Conservation (phyloP, 2,797 vertebrate genomes). For the Propithecus deckenii region DNA sequence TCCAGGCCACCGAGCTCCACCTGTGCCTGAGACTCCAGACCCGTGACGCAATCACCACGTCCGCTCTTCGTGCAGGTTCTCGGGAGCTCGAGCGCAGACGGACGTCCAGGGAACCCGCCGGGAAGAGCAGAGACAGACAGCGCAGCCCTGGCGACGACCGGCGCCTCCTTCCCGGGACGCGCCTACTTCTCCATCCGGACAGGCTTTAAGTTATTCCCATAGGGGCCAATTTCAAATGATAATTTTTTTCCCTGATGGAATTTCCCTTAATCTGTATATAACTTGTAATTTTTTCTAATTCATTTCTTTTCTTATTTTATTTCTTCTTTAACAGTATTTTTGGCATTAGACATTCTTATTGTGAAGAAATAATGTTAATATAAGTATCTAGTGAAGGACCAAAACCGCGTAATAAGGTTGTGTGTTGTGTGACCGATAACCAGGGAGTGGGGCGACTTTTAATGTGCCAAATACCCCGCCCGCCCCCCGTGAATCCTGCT, state of each 20-base stretch:
- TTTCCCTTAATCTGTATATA: slow-evolving; percentile 89
- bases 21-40: slow-evolving; percentile 50
- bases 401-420: slow-evolving; percentile 92
- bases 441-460: slow-evolving; percentile 88
- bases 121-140: background rate
- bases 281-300: slow-evolving; percentile 90
- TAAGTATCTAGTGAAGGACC: slow-evolving; percentile 97
- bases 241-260: slow-evolving; percentile 80
- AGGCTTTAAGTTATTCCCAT: slow-evolving; percentile 85
- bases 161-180: slow-evolving; percentile 29
- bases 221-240: slow-evolving; percentile 83
- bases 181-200: slow-evolving; percentile 58
- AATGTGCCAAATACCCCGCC: slow-evolving; percentile 93
- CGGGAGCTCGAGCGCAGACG: background rate
- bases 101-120: background rate
- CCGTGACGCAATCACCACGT: background rate
- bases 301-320: slow-evolving; percentile 87
- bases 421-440: slow-evolving; percentile 89
- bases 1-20: background rate
- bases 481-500: slow-evolving; percentile 84
- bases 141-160: background rate
- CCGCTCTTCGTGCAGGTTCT: slow-evolving; percentile 30
- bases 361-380: slow-evolving; percentile 93
- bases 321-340: slow-evolving; percentile 95
- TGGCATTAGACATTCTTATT: slow-evolving; percentile 89